phyloP scores from a whole-genome alignment of 30 jellyfish, hydroid and myxozoan genomes.

The Phacellophora camtschatica region DNA sequence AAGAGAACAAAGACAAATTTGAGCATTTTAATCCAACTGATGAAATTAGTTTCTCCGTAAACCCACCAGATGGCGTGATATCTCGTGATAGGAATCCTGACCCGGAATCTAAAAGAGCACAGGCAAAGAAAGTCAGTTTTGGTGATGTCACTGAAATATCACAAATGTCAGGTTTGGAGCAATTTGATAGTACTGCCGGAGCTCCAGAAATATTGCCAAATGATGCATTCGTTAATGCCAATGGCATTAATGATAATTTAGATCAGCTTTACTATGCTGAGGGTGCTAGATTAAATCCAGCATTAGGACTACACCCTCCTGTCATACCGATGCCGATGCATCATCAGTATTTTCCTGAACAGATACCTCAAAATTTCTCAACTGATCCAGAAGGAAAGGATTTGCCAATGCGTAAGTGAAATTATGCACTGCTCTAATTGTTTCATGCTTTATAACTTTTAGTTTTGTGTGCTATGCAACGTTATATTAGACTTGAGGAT shows the following conservation, averaged over 20 bases:
- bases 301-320: slow-evolving; percentile 27
- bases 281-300: not conserved
- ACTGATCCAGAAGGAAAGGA: slow-evolving; percentile 62
- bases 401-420: slow-evolving; percentile 49
- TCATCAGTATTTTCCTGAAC: slow-evolving; percentile 14
- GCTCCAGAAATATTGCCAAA: not conserved
- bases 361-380: slow-evolving; percentile 36
- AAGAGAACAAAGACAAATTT: slow-evolving; percentile 33
- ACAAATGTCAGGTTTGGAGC: not conserved
- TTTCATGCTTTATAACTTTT: too few relatives aligned
- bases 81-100: slow-evolving; percentile 52
- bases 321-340: slow-evolving; percentile 50
- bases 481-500: too few relatives aligned
- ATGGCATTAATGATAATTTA: slow-evolving; percentile 7
- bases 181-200: not conserved
- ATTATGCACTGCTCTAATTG: not conserved
- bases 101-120: slow-evolving; percentile 24
- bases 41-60: not conserved
- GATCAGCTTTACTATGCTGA: slow-evolving; percentile 19
- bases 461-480: too few relatives aligned
- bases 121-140: slow-evolving; percentile 53
- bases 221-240: slow-evolving; percentile 3
- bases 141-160: slow-evolving; percentile 51
- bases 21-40: not conserved
- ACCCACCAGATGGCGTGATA: not conserved